Base-by-base conservation (phyloP, 2,797 vertebrate species). In the Numenius phaeopus region DNA sequence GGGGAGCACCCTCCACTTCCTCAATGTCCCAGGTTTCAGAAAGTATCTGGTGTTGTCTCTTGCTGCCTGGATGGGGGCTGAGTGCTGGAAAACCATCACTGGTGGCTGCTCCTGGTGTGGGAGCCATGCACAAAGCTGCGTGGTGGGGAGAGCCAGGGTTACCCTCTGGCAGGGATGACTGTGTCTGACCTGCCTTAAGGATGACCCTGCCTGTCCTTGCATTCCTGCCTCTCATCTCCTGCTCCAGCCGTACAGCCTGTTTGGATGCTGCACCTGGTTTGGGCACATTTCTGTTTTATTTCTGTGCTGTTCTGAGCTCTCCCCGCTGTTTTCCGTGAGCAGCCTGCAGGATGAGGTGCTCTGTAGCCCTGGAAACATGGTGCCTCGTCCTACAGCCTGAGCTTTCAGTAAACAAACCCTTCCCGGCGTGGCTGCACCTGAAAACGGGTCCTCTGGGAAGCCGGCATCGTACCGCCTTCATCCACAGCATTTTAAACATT, bases 331-430 rank as follows among this genome's bases (percentile, higher is more conserved):
- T 40, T 30, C 0, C 2, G 4, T 18, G 79, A 81, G 66, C 76
- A 75, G 80, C 75, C 71, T 50, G 84, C 67, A 71, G 88, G 64
- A 76, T 5, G 7, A 94, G 86, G 71, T 78, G 71, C 83, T 94
- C 62, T 54, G 90, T 92, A 96, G 94, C 81, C 88, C 87, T 94
- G 94, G 92, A 93, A 95, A 96, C 90, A 18, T 3, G 2, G 47
- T 40, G 67, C 61, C 70, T 83, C 7, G 3, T 34, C 8, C 6
- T 73, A 27, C 76, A 58, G 26, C 14, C 19, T 1, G 61, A 90
- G 88, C 84, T 69, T 39, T 42, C 37, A 13, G 76, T 81, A 83
- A 95, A 92, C 65, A 92, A 90, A 27, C 42, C 5, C 0, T 10
- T 7, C 57, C 80, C 47, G 55, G 49, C 0, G 0, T 2, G 9